A percentile compares a stretch with the other conserved stretches of the same genome.
Evolutionary conservation across 2,113 vertebrate species (phyloP).

Genomic region (Typhlomys cinereus): DNA sequence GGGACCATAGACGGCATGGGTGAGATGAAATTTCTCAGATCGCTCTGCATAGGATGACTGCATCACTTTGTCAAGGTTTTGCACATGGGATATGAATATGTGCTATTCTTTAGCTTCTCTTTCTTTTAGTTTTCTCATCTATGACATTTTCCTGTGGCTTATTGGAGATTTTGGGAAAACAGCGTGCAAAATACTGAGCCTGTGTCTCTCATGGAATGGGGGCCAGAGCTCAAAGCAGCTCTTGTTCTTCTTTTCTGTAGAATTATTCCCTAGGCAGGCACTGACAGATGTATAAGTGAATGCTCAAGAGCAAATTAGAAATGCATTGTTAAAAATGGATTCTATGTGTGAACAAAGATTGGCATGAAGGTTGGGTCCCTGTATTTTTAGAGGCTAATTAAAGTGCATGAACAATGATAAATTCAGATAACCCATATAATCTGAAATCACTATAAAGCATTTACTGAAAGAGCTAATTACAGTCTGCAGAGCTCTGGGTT

Average conservation of each 20-base stretch:
- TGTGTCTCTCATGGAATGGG: neutral
- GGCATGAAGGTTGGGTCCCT: constrained; percentile 60
- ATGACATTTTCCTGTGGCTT: neutral
- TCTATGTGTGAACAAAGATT: constrained; percentile 69
- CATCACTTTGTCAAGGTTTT: neutral
- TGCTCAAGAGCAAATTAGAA: constrained; percentile 70
- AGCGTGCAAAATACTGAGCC: neutral
- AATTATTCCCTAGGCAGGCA: constrained; percentile 30
- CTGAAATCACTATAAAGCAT: neutral
- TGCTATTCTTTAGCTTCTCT: neutral
- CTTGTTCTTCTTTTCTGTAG: neutral
- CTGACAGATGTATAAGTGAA: constrained; percentile 64
- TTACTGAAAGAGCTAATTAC: neutral
- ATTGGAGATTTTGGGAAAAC: neutral
- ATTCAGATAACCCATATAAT: constrained; percentile 34
- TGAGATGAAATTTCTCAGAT: neutral
- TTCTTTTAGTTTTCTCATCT: neutral
- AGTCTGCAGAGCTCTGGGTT: neutral
- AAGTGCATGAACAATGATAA: constrained; percentile 60
- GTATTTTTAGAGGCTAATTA: constrained; percentile 74
- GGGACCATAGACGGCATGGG: neutral
- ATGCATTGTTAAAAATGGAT: constrained; percentile 72
- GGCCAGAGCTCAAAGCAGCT: neutral
- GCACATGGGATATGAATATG: neutral
- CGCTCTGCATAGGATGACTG: neutral